These are phyloP conservation scores for Latrodectus elegans DNA, from an alignment of 2,888 invertebrate species.

Conservation along the genomic window DNA sequence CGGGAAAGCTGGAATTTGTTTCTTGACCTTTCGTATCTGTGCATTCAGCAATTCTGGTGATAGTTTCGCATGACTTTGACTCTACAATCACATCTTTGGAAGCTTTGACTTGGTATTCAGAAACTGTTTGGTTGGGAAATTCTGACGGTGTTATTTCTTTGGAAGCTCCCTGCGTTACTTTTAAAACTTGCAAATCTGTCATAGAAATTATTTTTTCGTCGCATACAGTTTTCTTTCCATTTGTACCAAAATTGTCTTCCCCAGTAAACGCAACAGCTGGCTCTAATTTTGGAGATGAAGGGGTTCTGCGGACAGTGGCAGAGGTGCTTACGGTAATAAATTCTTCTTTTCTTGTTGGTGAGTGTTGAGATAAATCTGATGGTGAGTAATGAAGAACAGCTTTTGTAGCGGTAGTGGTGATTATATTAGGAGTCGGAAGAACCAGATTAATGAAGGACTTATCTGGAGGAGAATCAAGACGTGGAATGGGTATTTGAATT, in stretches of 20 bases:
- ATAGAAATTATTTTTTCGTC: neutral
- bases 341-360: neutral
- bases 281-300: constrained; percentile 77
- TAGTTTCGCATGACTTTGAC: constrained; percentile 74
- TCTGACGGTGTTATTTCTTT: neutral
- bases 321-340: neutral
- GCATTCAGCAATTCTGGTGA: constrained; percentile 70
- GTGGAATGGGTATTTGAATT: constrained; percentile 69
- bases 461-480: constrained; percentile 58
- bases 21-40: constrained; percentile 63
- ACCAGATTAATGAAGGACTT: constrained; percentile 55
- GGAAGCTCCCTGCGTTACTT: neutral
- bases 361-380: neutral
- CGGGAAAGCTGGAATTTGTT: neutral
- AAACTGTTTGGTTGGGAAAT: neutral
- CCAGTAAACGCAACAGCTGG: constrained; percentile 72
- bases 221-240: too few relatives aligned
- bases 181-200: neutral
- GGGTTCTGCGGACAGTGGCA: neutral
- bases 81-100: constrained; percentile 57
- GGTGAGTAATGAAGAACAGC: constrained; percentile 10
- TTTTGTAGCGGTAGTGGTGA: constrained; percentile 75
- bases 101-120: constrained; percentile 1
- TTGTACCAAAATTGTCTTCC: too few relatives aligned
- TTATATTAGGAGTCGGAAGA: constrained; percentile 76